Evolutionary conservation across 2,888 invertebrate species (phyloP).

Genomic region (Coenonympha arcania): DNA sequence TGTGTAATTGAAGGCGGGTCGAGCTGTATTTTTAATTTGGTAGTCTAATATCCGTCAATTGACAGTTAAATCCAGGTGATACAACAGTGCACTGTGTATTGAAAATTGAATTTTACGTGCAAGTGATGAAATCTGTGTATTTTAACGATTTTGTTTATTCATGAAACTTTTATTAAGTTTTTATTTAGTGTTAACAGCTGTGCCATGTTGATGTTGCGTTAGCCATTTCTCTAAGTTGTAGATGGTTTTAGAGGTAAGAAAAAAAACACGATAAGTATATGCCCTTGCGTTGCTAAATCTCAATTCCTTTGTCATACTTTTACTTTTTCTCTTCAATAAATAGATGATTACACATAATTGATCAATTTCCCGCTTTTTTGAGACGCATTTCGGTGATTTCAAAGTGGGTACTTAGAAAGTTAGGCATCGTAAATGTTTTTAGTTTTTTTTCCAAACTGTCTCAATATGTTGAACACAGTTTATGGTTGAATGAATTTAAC

Average conservation of each 20-base stretch:
- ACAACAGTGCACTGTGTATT: slow-evolving; percentile 31
- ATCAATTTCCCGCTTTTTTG: slow-evolving; percentile 45
- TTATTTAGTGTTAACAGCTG: slow-evolving; percentile 45
- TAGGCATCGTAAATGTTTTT: slow-evolving; percentile 9
- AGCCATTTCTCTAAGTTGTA: slow-evolving; percentile 35
- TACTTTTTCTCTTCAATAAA: slow-evolving; percentile 52
- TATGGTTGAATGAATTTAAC: slow-evolving; percentile 45
- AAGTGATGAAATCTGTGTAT: slow-evolving; percentile 54
- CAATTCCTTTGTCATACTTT: slow-evolving; percentile 69
- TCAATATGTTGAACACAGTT: slow-evolving; percentile 46
- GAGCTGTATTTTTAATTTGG: slow-evolving; percentile 34
- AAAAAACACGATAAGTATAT: slow-evolving; percentile 59
- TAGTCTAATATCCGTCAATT: slow-evolving; percentile 42
- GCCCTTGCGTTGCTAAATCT: slow-evolving; percentile 65
- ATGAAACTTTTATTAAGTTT: slow-evolving; percentile 50
- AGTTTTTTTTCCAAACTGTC: slow-evolving; percentile 17
- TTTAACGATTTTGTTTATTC: slow-evolving; percentile 49
- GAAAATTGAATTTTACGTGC: slow-evolving; percentile 28
- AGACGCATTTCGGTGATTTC: slow-evolving; percentile 28
- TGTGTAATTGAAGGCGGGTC: slow-evolving; percentile 18
- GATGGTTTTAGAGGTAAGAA: slow-evolving; percentile 37
- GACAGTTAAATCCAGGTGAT: slow-evolving; percentile 35
- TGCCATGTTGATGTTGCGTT: slow-evolving; percentile 50
- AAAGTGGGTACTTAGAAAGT: slow-evolving; percentile 36
- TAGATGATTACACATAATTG: slow-evolving; percentile 30